A percentile compares a stretch with the other conserved stretches of the same genome.
Conservation (phyloP, 2,888 invertebrate genomes). For the Achlya flavicornis region DNA sequence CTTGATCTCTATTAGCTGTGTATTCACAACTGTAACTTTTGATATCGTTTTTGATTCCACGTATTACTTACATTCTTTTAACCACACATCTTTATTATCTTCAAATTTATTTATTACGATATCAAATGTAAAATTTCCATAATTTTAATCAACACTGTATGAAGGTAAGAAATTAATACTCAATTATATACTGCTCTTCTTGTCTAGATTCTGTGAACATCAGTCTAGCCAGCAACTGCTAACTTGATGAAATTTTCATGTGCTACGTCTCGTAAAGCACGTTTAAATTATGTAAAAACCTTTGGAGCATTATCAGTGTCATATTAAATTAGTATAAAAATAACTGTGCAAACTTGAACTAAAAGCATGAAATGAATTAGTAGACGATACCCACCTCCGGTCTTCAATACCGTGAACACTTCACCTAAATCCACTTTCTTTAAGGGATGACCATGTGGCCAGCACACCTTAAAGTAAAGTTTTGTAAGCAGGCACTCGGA, state of each 20-base stretch:
- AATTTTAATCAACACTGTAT: slow-evolving; percentile 3
- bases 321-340: neutral
- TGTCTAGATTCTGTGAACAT: neutral
- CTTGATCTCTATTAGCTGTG: neutral
- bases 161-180: neutral
- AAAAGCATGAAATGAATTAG: no score
- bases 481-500: slow-evolving; percentile 8
- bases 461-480: neutral
- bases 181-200: neutral
- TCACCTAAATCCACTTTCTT: neutral
- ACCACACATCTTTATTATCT: neutral
- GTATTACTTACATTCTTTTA: neutral
- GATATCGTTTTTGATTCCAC: neutral
- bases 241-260: neutral
- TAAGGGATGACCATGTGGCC: neutral
- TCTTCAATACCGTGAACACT: neutral
- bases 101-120: neutral
- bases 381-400: no score
- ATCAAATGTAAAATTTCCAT: neutral
- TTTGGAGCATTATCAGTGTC: slow-evolving; percentile 5
- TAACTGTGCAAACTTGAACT: neutral
- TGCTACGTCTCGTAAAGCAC: neutral
- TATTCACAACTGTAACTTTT: slow-evolving; percentile 5
- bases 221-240: neutral
- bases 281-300: neutral